Evolutionary conservation across 1,140 invertebrate species (phyloP).

Genomic region (Ylistrum balloti): DNA sequence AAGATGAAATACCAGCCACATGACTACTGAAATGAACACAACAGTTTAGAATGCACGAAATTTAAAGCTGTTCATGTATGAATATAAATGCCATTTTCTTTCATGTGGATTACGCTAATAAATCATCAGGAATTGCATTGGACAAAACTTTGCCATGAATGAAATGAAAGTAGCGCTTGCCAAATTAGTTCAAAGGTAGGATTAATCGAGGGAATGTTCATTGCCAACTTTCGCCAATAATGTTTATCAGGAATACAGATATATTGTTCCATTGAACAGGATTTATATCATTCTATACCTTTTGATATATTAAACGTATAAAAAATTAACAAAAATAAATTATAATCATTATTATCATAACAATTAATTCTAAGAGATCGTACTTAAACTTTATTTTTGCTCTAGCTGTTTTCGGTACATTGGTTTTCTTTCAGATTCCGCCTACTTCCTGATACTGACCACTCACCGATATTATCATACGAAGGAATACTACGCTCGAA

Average conservation of each 20-base stretch:
- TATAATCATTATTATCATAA: neutral
- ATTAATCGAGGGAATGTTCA: neutral
- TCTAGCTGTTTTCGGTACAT: too few relatives aligned
- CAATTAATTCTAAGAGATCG: neutral
- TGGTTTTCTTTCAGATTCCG: slow-evolving; percentile 29
- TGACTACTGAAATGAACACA: too few relatives aligned
- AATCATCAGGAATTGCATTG: neutral
- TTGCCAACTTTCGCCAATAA: neutral
- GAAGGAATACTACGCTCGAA: neutral
- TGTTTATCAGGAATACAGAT: neutral
- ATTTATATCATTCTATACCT: too few relatives aligned
- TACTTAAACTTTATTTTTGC: too few relatives aligned
- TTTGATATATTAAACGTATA: too few relatives aligned
- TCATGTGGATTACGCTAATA: too few relatives aligned
- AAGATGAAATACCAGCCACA: too few relatives aligned
- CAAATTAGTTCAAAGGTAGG: neutral
- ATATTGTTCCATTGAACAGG: neutral
- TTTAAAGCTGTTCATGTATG: too few relatives aligned
- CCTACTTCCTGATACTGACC: neutral
- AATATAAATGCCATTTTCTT: too few relatives aligned
- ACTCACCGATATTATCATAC: neutral
- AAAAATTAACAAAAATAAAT: too few relatives aligned
- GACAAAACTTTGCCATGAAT: slow-evolving; percentile 34
- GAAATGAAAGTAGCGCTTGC: neutral
- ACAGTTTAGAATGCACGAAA: too few relatives aligned